phyloP scores from a whole-genome alignment of 2,888 invertebrate genomes.

The Cantharis nigra region DNA sequence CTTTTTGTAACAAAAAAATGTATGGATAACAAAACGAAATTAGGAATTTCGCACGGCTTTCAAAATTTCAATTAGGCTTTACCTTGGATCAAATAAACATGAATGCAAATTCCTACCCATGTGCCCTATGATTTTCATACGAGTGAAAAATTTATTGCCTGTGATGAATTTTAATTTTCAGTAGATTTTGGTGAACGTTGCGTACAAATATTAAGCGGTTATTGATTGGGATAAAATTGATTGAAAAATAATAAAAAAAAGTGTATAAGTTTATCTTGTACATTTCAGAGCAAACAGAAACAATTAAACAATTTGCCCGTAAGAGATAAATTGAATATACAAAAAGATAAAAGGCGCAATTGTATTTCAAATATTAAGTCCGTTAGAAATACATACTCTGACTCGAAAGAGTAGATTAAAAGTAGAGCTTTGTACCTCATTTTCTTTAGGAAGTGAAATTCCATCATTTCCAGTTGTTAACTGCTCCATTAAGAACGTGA shows the following conservation, averaged over 20 bases:
- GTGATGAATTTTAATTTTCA: neutral
- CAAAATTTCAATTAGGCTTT: neutral
- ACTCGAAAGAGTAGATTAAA: constrained; percentile 24
- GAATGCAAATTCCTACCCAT: neutral
- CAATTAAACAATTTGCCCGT: neutral
- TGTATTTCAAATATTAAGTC: neutral
- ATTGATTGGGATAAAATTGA: neutral
- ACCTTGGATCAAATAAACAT: neutral
- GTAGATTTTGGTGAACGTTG: neutral
- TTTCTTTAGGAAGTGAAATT: constrained; percentile 29
- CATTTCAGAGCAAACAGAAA: neutral
- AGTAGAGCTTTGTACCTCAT: constrained; percentile 29
- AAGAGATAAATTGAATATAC: neutral
- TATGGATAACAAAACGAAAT: neutral
- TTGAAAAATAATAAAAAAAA: neutral
- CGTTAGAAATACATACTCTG: constrained; percentile 1
- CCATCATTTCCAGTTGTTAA: constrained; percentile 27
- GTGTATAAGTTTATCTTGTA: neutral
- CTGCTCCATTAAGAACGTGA: constrained; percentile 28
- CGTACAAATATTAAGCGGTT: neutral
- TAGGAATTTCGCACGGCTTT: neutral
- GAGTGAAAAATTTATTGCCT: neutral
- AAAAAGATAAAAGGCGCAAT: neutral
- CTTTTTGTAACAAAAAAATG: neutral
- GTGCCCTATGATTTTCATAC: neutral